Conservation (phyloP, 1,140 invertebrate genomes). For the Drosophila parabipectinata region DNA sequence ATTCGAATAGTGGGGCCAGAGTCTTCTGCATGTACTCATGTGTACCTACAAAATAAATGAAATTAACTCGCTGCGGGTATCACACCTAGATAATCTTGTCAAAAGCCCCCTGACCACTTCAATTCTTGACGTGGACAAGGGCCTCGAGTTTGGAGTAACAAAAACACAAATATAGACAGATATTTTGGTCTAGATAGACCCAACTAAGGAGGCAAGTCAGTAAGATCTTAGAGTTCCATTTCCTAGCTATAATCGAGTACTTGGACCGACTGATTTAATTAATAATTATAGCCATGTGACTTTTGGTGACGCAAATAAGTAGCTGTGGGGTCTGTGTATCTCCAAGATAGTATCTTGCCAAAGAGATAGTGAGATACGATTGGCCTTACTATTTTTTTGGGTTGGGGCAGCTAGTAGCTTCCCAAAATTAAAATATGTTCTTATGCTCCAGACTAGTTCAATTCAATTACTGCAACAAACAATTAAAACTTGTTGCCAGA, state of each 20-base stretch:
- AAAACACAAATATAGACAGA: slow-evolving; percentile 27
- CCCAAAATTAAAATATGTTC: slow-evolving; percentile 74
- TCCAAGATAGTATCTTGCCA: slow-evolving; percentile 50
- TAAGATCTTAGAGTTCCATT: neutral
- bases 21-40: slow-evolving; percentile 30
- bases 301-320: slow-evolving; percentile 67
- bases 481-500: slow-evolving; percentile 64
- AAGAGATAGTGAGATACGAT: slow-evolving; percentile 57
- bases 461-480: slow-evolving; percentile 71
- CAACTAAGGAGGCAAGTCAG: neutral
- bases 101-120: slow-evolving; percentile 46
- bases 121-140: slow-evolving; percentile 40
- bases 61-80: slow-evolving; percentile 63
- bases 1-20: slow-evolving; percentile 38
- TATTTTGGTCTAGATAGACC: slow-evolving; percentile 23
- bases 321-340: slow-evolving; percentile 31
- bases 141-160: slow-evolving; percentile 11
- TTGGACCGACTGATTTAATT: slow-evolving; percentile 68
- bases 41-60: slow-evolving; percentile 66
- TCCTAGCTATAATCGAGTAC: slow-evolving; percentile 29
- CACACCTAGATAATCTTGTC: slow-evolving; percentile 68
- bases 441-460: slow-evolving; percentile 30
- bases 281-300: slow-evolving; percentile 78
- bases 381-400: slow-evolving; percentile 1
- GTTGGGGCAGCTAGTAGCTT: neutral